Percentiles rank a stretch among this genome's conserved stretches.
Conservation (phyloP, 2,797 vertebrate species). For the Syngnathus acus region DNA sequence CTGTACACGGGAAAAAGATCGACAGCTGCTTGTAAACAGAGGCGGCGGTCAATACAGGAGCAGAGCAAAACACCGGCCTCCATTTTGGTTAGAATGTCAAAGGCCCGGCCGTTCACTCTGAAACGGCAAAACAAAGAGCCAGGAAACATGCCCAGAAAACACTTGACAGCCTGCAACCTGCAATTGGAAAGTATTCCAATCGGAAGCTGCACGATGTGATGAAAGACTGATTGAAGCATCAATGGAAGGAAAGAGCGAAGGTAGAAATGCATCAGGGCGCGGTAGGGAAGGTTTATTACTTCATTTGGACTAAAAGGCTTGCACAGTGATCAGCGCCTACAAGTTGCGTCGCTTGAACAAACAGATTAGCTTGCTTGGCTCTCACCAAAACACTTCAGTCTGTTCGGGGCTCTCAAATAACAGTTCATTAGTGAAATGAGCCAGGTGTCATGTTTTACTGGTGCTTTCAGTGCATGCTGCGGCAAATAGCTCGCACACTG, state of each 20-base stretch:
- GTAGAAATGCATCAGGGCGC: constrained; percentile 19
- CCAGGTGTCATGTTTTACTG: constrained; percentile 22
- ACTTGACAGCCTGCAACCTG: constrained; percentile 19
- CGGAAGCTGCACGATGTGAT: constrained; percentile 17
- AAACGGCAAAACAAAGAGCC: constrained; percentile 52
- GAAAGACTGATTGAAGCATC: constrained; percentile 12
- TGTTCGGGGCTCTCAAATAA: constrained; percentile 14
- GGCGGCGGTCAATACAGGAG: constrained; percentile 52
- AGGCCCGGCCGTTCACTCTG: constrained; percentile 63
- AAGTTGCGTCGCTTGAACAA: constrained; percentile 1
- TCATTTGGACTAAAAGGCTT: constrained; percentile 38
- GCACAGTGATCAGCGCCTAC: constrained; percentile 33
- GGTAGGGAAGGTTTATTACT: constrained; percentile 35
- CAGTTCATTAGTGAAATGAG: constrained; percentile 17
- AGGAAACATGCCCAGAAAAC: constrained; percentile 61
- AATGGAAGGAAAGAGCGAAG: constrained; percentile 30
- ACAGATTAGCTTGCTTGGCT: constrained; percentile 2
- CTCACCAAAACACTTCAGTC: constrained; percentile 24
- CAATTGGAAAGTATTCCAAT: constrained; percentile 18
- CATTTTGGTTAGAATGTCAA: constrained; percentile 60
- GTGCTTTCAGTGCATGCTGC: constrained; percentile 15
- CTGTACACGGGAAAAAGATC: constrained; percentile 60
- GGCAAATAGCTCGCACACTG: constrained; percentile 19
- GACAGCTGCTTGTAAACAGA: constrained; percentile 45
- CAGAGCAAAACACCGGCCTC: constrained; percentile 65